Base-by-base conservation (phyloP, 2,888 invertebrate species). In the Leucophenga montana region DNA sequence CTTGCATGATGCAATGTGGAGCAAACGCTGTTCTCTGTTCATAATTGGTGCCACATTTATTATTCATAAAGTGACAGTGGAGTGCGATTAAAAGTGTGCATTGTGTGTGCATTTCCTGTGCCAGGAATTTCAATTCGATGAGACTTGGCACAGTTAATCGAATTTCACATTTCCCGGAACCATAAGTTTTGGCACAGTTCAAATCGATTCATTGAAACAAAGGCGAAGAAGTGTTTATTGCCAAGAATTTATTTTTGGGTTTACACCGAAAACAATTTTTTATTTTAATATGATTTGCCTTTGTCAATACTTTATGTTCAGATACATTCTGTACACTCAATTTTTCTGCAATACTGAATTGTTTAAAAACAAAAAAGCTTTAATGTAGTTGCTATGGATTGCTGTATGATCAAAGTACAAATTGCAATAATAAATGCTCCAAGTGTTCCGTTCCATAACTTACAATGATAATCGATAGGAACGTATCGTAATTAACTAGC, bases 141-240 rank as follows among this genome's bases (percentile, higher is more conserved):
- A 39, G 11, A 39, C 8, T 8, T 39, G 11, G 8, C 39, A 5
- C 6, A 13, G 9, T 16, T 83, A 83, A 82, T 78, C 83, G 82
- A 79, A 82, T 84, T 82, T 82, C 65, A 71, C 18, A 66, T 46
- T 84, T 82, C 82, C 77, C 73, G 73, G 77, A 83, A 84, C 75
- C 75, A 76, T 77, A 75, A 67, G 73, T 71, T 77, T 54, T 73
- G 72, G 48, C 70, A 69, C 44, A 84, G 82, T 81, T 84, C 83
- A 78, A 84, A 83, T 78, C 82, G 82, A 84, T 82, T 82, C 83
- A 83, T 84, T 82, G 81, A 78, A 84, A 82, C 61, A 48, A 48
- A 20, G 46, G 13, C 2, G 22, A 73, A 67, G 71, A 78, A 76
- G 71, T 62, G 70, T 69, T 66, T 61, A 39, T 71, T 48, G 62